These are phyloP conservation scores for Sturnus vulgaris DNA, from an alignment of 2,113 vertebrate genomes.

Conservation along the genomic window DNA sequence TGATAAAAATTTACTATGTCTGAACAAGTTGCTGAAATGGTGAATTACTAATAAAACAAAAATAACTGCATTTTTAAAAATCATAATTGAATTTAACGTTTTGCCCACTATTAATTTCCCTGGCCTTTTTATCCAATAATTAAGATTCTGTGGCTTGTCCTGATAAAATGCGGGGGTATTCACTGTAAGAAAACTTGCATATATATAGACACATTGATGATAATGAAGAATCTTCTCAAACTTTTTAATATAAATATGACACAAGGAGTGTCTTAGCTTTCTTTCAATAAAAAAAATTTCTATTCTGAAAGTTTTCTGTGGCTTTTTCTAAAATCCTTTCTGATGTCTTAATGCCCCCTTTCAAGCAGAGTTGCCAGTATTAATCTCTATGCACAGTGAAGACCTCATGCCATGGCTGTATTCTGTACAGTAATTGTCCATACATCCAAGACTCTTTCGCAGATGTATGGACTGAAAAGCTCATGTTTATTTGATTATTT, in stretches of 20 bases:
- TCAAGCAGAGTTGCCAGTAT: neutral
- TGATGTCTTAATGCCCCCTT: neutral
- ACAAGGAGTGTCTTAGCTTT: neutral
- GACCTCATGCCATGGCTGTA: rapidly evolving
- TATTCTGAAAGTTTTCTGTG: neutral
- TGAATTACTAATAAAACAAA: neutral
- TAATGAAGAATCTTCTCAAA: neutral
- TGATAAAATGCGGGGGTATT: neutral
- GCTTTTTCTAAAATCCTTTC: neutral
- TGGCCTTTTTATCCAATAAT: neutral
- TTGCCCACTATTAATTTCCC: neutral
- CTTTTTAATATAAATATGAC: neutral
- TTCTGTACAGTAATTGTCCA: neutral
- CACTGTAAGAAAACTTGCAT: neutral
- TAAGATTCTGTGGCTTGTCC: neutral
- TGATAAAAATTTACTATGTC: neutral
- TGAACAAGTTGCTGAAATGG: neutral
- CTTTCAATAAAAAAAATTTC: neutral
- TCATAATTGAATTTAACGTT: neutral
- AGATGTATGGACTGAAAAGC: neutral
- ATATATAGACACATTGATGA: rapidly evolving
- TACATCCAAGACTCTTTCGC: neutral
- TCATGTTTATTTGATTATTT: neutral
- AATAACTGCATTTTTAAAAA: neutral
- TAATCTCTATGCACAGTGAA: neutral